These are phyloP conservation scores for Hipparchia semele DNA, from an alignment of 2,888 invertebrate species.

Conservation along the genomic window DNA sequence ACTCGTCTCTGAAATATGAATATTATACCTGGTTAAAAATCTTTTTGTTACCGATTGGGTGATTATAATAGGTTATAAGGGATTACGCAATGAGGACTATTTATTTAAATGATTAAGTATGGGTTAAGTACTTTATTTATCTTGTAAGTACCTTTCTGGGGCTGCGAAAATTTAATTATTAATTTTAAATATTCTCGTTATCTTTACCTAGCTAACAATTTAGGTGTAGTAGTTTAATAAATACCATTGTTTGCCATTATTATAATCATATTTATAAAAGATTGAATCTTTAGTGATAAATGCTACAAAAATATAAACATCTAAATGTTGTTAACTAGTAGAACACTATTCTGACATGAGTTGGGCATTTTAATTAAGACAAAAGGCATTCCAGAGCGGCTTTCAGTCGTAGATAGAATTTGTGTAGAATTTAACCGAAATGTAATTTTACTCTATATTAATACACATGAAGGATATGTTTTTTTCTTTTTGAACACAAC, in stretches of 20 bases:
- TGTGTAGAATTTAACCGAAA: conserved; percentile 1
- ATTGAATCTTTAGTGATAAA: neutral
- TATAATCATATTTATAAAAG: neutral
- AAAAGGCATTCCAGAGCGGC: conserved; percentile 22
- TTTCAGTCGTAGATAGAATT: conserved; percentile 9
- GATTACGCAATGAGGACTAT: conserved; percentile 6
- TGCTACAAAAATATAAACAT: conserved; percentile 6
- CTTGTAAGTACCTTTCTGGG: neutral
- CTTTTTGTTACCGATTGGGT: too few species aligned
- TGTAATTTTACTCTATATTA: too few species aligned
- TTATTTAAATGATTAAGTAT: conserved; percentile 11
- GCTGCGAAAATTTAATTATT: neutral
- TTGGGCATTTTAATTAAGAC: conserved; percentile 12
- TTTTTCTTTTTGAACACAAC: too few species aligned
- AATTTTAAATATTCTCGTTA: neutral
- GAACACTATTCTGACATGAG: neutral
- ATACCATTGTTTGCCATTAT: neutral
- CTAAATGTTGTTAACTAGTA: conserved; percentile 21
- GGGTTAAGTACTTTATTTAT: neutral
- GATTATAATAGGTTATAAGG: conserved; percentile 1
- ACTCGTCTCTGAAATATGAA: neutral
- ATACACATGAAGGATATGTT: too few species aligned
- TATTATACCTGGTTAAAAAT: neutral
- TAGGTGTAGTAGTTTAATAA: neutral
- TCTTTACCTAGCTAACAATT: neutral